These are phyloP conservation scores for Peromyscus leucopus DNA, from an alignment of 2,113 vertebrate species.

Conservation along the genomic window DNA sequence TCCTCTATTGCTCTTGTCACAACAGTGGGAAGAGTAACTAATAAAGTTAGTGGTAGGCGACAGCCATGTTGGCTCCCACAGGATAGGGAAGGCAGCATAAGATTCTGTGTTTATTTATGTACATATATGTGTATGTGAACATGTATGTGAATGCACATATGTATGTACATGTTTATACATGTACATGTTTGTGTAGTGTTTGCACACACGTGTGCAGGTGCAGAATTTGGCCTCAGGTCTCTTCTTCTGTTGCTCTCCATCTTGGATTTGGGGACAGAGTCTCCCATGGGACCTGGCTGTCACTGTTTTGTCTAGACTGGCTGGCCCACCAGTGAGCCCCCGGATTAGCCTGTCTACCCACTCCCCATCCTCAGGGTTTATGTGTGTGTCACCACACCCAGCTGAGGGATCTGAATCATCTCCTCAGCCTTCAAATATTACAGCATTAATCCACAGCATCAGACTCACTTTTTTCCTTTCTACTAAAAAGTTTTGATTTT, in stretches of 20 bases:
- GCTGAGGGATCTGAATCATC: background rate
- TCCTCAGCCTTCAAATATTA: background rate
- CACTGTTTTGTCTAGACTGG: background rate
- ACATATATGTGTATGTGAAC: background rate
- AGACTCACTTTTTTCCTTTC: background rate
- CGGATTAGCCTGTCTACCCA: background rate
- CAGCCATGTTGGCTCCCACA: background rate
- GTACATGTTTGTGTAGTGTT: background rate
- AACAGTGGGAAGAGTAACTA: background rate
- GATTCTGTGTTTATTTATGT: background rate
- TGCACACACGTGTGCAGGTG: background rate
- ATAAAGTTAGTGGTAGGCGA: background rate
- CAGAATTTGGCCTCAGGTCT: background rate
- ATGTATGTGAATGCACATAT: background rate
- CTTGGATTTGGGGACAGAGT: background rate
- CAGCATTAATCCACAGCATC: background rate
- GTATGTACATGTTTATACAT: background rate
- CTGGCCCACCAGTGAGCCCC: too few species aligned
- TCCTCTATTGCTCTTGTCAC: background rate
- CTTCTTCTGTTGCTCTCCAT: background rate
- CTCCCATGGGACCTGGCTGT: background rate
- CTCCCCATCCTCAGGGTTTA: background rate
- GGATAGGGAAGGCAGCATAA: background rate
- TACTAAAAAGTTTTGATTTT: background rate
- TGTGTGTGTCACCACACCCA: background rate